A percentile compares a stretch with the other conserved stretches of the same genome.
These are phyloP conservation scores for Drosophila obscura DNA, from an alignment of 1,140 invertebrate genomes.

Conservation along the genomic window DNA sequence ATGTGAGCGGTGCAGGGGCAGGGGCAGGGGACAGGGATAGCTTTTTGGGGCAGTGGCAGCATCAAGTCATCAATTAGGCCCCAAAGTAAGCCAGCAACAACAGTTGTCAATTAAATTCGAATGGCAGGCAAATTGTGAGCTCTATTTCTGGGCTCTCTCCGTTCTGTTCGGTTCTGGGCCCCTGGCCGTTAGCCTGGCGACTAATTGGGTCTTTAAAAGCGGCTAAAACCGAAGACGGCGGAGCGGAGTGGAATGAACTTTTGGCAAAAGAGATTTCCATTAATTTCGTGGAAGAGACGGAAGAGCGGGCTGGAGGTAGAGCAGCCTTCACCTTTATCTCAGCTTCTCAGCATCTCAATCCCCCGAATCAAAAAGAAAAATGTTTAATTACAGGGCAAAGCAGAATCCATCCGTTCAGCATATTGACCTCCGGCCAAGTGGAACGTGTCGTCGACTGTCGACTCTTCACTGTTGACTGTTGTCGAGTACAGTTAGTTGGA, in stretches of 20 bases:
- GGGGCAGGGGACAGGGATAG: background rate
- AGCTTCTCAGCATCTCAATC: constrained; percentile 21
- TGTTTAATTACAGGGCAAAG: constrained; percentile 72
- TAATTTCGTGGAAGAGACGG: constrained; percentile 49
- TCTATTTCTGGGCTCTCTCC: constrained; percentile 2
- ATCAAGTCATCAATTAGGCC: constrained; percentile 63
- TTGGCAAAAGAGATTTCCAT: constrained; percentile 51
- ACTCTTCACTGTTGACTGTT: no score
- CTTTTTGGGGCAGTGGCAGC: background rate
- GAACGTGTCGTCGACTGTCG: constrained; percentile 54
- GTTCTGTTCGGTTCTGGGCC: constrained; percentile 22
- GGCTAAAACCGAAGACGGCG: constrained; percentile 7
- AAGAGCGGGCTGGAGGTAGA: constrained; percentile 6
- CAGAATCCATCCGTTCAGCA: constrained; percentile 48
- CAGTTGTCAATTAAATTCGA: constrained; percentile 69
- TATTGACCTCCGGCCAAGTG: constrained; percentile 68
- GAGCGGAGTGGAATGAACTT: constrained; percentile 52
- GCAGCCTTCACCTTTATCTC: constrained; percentile 48
- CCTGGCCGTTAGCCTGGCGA: constrained; percentile 56
- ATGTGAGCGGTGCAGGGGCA: background rate
- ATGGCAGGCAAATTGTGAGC: constrained; percentile 46
- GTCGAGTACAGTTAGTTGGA: constrained; percentile 72
- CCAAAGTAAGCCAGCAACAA: constrained; percentile 37
- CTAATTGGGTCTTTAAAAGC: constrained; percentile 67
- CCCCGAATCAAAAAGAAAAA: constrained; percentile 28